Percentiles rank a stretch among this genome's conserved stretches.
Evolutionary conservation across 1,140 invertebrate genomes (phyloP).

Genomic region (Phenacoccus solenopsis): DNA sequence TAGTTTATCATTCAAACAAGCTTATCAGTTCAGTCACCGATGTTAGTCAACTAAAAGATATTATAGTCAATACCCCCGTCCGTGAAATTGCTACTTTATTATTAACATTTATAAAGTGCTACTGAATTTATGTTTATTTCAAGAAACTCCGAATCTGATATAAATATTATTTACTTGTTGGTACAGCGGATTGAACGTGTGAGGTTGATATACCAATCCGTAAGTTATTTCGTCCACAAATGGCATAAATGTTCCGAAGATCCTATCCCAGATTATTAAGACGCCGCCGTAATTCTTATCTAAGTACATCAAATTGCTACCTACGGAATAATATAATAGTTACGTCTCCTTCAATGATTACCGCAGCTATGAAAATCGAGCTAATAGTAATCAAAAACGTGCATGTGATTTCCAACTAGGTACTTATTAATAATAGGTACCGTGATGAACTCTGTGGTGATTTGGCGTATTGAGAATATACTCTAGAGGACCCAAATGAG

Average conservation of each 20-base stretch:
- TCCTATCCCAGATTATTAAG: slow-evolving; percentile 73
- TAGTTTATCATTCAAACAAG: no score
- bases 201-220: slow-evolving; percentile 65
- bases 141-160: no score
- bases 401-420: not conserved
- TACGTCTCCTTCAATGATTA: no score
- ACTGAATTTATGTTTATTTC: no score
- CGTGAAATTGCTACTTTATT: no score
- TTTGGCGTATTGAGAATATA: slow-evolving; percentile 77
- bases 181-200: slow-evolving; percentile 65
- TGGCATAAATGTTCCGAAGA: slow-evolving; percentile 71
- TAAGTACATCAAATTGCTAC: slow-evolving; percentile 68
- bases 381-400: not conserved
- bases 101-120: no score
- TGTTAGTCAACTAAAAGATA: no score
- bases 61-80: no score
- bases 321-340: no score
- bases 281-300: slow-evolving; percentile 81
- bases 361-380: no score
- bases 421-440: no score
- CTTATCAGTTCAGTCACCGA: no score
- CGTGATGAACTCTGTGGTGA: slow-evolving; percentile 82
- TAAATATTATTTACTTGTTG: slow-evolving; percentile 62
- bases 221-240: slow-evolving; percentile 68
- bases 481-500: slow-evolving; percentile 64